Conservation (phyloP, 2,797 vertebrate species). For the Schizopygopsis malacanthus region DNA sequence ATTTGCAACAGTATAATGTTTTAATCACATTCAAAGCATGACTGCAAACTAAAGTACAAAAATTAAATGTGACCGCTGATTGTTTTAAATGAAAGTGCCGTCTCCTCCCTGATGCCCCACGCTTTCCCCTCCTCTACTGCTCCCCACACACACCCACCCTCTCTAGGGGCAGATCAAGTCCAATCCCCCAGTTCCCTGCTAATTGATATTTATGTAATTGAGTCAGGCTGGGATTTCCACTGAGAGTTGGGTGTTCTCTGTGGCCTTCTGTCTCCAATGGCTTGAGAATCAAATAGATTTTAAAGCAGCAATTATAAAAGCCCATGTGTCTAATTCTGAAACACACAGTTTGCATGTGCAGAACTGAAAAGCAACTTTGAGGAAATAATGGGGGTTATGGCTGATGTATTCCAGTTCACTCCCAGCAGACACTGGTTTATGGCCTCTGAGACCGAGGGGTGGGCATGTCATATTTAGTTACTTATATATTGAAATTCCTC, state of each 20-base stretch:
- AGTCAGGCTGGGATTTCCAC: slow-evolving; percentile 70
- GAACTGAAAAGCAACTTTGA: slow-evolving; percentile 35
- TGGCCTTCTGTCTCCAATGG: slow-evolving; percentile 46
- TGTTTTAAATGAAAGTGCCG: slow-evolving; percentile 60
- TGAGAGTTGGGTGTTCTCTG: slow-evolving; percentile 70
- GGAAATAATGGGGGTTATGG: slow-evolving; percentile 41
- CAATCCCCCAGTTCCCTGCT: slow-evolving; percentile 50
- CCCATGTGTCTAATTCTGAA: slow-evolving; percentile 39
- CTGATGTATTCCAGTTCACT: slow-evolving; percentile 20
- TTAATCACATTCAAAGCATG: not conserved
- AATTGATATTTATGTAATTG: slow-evolving; percentile 82
- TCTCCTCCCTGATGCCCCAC: slow-evolving; percentile 38
- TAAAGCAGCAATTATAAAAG: slow-evolving; percentile 53
- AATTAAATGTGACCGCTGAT: slow-evolving; percentile 53
- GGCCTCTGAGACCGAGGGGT: slow-evolving; percentile 29
- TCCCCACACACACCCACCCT: slow-evolving; percentile 50
- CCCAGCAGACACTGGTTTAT: slow-evolving; percentile 22
- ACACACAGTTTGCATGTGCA: slow-evolving; percentile 18
- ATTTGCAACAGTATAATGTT: not conserved
- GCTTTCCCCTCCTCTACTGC: slow-evolving; percentile 35
- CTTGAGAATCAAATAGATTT: slow-evolving; percentile 54
- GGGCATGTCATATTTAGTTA: slow-evolving; percentile 43
- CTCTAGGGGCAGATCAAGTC: slow-evolving; percentile 60
- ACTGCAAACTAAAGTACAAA: slow-evolving; percentile 8
- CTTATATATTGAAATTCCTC: slow-evolving; percentile 12